Conservation (phyloP, 1,140 invertebrate species). For the Bombus polaris region DNA sequence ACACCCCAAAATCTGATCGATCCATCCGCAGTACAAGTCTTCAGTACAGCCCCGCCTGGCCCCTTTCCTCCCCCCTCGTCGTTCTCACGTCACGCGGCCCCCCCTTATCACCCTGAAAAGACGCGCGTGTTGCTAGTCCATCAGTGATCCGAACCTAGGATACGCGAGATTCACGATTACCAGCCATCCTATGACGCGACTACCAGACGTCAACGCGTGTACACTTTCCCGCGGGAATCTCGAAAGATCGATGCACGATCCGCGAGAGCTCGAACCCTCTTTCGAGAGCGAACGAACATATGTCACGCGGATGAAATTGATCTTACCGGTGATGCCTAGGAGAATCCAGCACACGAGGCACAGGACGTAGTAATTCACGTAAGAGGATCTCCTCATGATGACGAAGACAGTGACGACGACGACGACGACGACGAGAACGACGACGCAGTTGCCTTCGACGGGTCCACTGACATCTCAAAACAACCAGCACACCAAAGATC, state of each 20-base stretch:
- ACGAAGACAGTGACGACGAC: conserved; percentile 64
- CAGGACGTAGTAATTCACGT: conserved; percentile 81
- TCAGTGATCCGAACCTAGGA: conserved; percentile 15
- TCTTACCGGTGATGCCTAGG: conserved; percentile 81
- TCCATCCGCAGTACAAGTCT: conserved; percentile 61
- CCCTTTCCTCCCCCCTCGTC: conserved; percentile 1
- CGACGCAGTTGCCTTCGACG: conserved; percentile 52
- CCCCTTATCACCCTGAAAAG: not conserved
- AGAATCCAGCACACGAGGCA: conserved; percentile 82
- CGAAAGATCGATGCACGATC: conserved; percentile 13
- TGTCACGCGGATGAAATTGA: conserved; percentile 19
- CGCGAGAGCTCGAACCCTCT: not conserved
- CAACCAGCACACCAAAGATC: conserved; percentile 47
- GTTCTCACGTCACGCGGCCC: conserved; percentile 11
- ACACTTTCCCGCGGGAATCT: conserved; percentile 22
- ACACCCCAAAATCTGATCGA: conserved; percentile 71
- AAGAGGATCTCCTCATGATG: conserved; percentile 81
- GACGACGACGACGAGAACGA: conserved; percentile 56
- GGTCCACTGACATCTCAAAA: conserved; percentile 76
- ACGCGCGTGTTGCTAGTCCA: conserved; percentile 2
- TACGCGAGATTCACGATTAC: conserved; percentile 3
- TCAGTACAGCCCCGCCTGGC: conserved; percentile 54
- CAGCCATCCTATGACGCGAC: not conserved
- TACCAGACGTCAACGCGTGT: not conserved
- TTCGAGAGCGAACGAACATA: conserved; percentile 1